These are phyloP conservation scores for Hipparchia semele DNA, from an alignment of 2,888 invertebrate genomes.

Conservation along the genomic window DNA sequence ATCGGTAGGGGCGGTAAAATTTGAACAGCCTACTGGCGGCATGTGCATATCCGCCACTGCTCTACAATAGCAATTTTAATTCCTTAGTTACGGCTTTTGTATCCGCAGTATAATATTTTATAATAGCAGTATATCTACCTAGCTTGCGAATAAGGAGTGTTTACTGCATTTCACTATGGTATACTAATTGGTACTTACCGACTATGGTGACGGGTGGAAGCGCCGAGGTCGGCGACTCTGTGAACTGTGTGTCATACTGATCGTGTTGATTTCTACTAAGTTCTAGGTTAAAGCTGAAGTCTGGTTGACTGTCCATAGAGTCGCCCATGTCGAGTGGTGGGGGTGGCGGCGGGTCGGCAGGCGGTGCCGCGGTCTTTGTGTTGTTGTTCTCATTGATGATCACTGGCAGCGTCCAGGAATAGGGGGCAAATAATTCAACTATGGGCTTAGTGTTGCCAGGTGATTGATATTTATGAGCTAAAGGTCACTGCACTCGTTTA, in stretches of 20 bases:
- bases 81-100: no score
- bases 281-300: constrained; percentile 87
- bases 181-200: constrained; percentile 58
- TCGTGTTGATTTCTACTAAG: constrained; percentile 87
- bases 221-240: constrained; percentile 43
- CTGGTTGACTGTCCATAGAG: constrained; percentile 69
- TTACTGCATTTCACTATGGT: neutral
- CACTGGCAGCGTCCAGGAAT: constrained; percentile 69
- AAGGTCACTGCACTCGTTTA: neutral
- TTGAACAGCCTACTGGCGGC: no score
- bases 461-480: neutral
- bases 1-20: no score
- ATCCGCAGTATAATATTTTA: no score
- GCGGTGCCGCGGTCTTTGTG: constrained; percentile 68
- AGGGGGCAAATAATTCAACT: constrained; percentile 46
- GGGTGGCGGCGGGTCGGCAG: constrained; percentile 80
- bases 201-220: constrained; percentile 71
- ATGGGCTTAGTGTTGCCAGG: constrained; percentile 28
- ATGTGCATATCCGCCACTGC: no score
- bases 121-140: neutral
- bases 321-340: constrained; percentile 67
- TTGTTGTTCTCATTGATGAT: constrained; percentile 65
- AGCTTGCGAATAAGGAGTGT: neutral
- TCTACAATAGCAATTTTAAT: no score
- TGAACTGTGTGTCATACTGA: constrained; percentile 89